Conservation (phyloP, 2,797 vertebrate genomes). For the Allobates femoralis region DNA sequence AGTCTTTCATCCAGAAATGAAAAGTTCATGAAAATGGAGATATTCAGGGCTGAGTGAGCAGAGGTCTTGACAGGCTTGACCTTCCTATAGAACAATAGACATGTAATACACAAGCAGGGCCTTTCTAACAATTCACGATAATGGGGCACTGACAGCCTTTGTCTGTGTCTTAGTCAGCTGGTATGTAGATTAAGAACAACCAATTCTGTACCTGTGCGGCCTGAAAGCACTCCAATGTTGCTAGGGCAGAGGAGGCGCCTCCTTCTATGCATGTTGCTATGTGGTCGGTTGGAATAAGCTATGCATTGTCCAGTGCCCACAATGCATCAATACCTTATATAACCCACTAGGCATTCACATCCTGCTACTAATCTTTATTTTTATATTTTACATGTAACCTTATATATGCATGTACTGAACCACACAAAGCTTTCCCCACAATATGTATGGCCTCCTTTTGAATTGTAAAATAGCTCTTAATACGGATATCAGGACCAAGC, state of each 20-base stretch:
- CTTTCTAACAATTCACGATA: conserved; percentile 64
- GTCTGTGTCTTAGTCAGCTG: conserved; percentile 62
- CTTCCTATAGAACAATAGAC: conserved; percentile 67
- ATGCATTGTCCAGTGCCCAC: not conserved
- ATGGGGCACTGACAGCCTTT: conserved; percentile 66
- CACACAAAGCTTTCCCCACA: not conserved
- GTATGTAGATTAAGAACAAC: conserved; percentile 46
- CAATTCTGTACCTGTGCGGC: conserved; percentile 32
- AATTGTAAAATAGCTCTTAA: conserved; percentile 5
- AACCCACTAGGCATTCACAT: not conserved
- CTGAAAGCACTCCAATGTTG: not conserved
- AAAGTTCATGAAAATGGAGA: conserved; percentile 72
- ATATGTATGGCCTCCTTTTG: not conserved
- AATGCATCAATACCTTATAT: not conserved
- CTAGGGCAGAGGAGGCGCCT: not conserved
- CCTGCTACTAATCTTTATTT: not conserved
- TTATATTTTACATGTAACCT: not conserved
- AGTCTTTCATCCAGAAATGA: conserved; percentile 68
- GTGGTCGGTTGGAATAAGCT: not conserved
- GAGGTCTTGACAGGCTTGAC: conserved; percentile 68
- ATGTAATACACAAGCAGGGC: conserved; percentile 58
- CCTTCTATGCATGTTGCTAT: not conserved
- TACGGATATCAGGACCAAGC: conserved; percentile 26
- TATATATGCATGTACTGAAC: not conserved
- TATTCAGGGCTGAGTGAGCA: conserved; percentile 68